Base-by-base conservation (phyloP, 2,113 vertebrate species). In the Brachyhypopomus occidentalis region DNA sequence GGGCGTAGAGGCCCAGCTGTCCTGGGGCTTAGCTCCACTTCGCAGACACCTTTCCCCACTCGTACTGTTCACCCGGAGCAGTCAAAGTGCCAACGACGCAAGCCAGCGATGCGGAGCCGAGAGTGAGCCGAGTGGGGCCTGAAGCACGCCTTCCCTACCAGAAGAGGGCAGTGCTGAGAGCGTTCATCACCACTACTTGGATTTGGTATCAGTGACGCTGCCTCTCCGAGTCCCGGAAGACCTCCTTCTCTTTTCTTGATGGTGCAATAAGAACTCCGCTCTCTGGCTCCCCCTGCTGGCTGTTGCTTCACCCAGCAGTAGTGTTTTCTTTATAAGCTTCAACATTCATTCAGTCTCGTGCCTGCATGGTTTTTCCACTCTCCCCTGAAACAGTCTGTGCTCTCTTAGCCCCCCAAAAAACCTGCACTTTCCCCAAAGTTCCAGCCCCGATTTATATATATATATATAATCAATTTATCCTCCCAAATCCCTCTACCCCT, bases 261-360 rank as follows among this genome's bases (percentile, higher is more conserved):
- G 20, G 64, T 27, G 74, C 56, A 62, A 52, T 52, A 9, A 52
- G 45, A 62, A 25, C 25, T 70, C 22, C 22, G 23, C 63, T 81
- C 69, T 83, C 55, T 78, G 72, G 78, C 75, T 30, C 88, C 86
- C 71, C 88, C 48, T 56, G 86, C 86, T 75, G 89, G 88, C 84
- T 77, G 75, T 75, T 83, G 72, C 66, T 34, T 79, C 84, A 86
- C 72, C 25, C 74, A 82, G 88, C 78, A 86, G 52, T 81, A 79
- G 85, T 82, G 79, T 89, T 81, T 48, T 41, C 77, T 84, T 23
- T 19, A 60, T 82, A 41, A 52, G 36, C 60, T 77, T 19, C 36
- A 66, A 74, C 30, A 16, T 34, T 84, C 25, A 62, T 2, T n/a
- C 58, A 75, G 72, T 36, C 72, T 64, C 70, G 74, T 60, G 55